Evolutionary conservation across 2,113 vertebrate species (phyloP).

Genomic region (Bos javanicus): DNA sequence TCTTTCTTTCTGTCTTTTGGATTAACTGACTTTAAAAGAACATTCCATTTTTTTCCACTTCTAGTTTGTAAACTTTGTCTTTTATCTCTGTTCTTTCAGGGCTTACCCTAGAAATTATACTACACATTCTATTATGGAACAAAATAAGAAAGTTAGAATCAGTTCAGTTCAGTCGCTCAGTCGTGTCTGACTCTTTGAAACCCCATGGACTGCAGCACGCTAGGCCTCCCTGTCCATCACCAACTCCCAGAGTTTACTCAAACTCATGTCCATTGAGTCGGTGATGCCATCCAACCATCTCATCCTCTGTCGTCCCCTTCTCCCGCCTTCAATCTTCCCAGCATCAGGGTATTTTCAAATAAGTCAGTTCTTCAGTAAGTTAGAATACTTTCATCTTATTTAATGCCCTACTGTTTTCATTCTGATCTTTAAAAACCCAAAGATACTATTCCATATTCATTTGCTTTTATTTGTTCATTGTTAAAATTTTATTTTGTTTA

Average conservation of each 20-base stretch:
- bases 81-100: background rate
- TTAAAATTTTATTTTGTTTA: background rate
- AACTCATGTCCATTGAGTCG: background rate
- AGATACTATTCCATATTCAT: background rate
- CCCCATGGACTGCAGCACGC: background rate
- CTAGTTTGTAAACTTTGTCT: background rate
- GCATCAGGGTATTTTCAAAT: background rate
- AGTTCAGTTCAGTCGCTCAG: background rate
- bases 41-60: background rate
- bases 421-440: background rate
- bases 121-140: background rate
- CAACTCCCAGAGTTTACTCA: background rate
- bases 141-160: background rate
- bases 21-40: background rate
- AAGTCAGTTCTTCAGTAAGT: background rate
- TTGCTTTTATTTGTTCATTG: background rate
- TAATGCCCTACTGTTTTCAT: background rate
- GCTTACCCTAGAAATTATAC: background rate
- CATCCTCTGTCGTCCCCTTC: background rate
- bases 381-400: background rate
- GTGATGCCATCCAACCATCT: background rate
- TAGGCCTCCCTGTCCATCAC: background rate
- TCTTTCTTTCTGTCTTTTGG: background rate
- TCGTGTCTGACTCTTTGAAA: fast-evolving
- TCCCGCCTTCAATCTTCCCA: background rate